Evolutionary conservation across 2,888 invertebrate species (phyloP).

Genomic region (Nemurella pictetii): DNA sequence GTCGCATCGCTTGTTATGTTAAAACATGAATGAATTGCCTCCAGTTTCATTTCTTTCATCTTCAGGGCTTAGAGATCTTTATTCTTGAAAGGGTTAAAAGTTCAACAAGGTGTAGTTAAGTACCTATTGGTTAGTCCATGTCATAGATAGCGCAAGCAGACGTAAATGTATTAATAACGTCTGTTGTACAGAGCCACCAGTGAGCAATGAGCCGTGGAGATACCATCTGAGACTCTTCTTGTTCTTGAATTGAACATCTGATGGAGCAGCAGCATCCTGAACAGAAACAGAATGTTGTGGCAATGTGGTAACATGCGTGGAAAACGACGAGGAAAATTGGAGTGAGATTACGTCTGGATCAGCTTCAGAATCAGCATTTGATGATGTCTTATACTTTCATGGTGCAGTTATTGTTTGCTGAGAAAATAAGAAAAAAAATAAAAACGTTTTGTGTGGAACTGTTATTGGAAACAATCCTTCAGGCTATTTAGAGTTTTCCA

Average conservation of each 20-base stretch:
- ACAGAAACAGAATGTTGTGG: neutral
- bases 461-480: too few relatives aligned
- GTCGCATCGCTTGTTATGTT: conserved; percentile 7
- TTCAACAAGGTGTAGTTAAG: neutral
- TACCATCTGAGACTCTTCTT: neutral
- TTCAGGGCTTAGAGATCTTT: neutral
- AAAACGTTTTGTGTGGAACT: too few relatives aligned
- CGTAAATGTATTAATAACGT: conserved; percentile 17
- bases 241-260: neutral
- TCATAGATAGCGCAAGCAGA: neutral
- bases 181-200: neutral
- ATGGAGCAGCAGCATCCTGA: neutral
- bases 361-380: too few relatives aligned
- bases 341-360: too few relatives aligned
- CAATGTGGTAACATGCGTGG: neutral
- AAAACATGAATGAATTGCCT: conserved; percentile 22
- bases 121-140: neutral
- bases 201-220: neutral
- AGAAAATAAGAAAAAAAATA: too few relatives aligned
- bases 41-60: conserved; percentile 26
- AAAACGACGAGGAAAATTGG: neutral
- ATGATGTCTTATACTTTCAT: too few relatives aligned
- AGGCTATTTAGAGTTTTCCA: too few relatives aligned
- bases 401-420: too few relatives aligned
- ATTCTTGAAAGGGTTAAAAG: neutral